phyloP scores from a whole-genome alignment of 2,888 invertebrate genomes.

The Eucriotettix oculatus region DNA sequence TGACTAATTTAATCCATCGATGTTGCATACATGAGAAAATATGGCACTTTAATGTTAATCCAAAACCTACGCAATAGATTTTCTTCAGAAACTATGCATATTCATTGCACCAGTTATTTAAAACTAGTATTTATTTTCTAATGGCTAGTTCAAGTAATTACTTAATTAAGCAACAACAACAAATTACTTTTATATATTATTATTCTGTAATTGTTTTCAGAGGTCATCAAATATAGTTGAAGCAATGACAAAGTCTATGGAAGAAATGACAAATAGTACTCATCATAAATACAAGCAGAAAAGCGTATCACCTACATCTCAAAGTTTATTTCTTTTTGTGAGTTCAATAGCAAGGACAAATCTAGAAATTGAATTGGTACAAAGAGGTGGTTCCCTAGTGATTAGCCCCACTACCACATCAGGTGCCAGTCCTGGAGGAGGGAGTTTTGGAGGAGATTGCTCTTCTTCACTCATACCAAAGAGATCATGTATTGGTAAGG shows the following conservation, averaged over 20 bases:
- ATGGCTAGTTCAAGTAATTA: neutral
- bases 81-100: no score
- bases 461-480: slow-evolving; percentile 54
- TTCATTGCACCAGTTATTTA: no score
- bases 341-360: slow-evolving; percentile 81
- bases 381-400: slow-evolving; percentile 66
- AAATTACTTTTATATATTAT: no score
- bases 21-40: no score
- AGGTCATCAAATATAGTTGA: slow-evolving; percentile 57
- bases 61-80: no score
- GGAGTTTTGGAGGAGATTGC: slow-evolving; percentile 24
- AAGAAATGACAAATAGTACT: slow-evolving; percentile 81
- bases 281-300: slow-evolving; percentile 63
- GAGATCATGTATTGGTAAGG: slow-evolving; percentile 58
- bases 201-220: slow-evolving; percentile 22
- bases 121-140: no score
- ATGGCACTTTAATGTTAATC: no score
- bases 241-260: slow-evolving; percentile 85
- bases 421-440: slow-evolving; percentile 16
- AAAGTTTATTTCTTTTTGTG: slow-evolving; percentile 72
- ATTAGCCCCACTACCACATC: slow-evolving; percentile 20
- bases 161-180: no score
- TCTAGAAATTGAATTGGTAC: slow-evolving; percentile 81
- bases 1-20: no score
- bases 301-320: slow-evolving; percentile 40